A percentile compares a stretch with the other conserved stretches of the same genome.
Conservation (phyloP, 2,113 vertebrate genomes). For the Megalops atlanticus region DNA sequence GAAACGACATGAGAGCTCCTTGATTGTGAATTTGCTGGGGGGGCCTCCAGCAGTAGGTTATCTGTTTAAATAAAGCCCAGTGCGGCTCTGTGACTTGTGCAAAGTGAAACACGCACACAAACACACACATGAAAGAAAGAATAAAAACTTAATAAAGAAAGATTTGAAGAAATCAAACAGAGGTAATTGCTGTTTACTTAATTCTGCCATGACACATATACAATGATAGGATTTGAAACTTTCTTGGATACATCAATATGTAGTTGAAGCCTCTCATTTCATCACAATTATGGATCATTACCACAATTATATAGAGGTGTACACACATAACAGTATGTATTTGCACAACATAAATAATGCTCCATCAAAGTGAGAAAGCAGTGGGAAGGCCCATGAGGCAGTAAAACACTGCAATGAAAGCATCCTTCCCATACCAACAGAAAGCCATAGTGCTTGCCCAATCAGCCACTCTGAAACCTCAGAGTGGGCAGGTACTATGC, state of each 20-base stretch:
- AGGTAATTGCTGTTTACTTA: not conserved
- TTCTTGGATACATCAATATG: too few relatives aligned
- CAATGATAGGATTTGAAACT: not conserved
- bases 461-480: conserved; percentile 2
- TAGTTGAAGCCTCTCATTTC: not conserved
- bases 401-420: not conserved
- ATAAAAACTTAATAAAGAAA: not conserved
- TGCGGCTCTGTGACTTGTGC: conserved; percentile 48
- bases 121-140: not conserved
- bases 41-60: conserved; percentile 66
- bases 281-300: not conserved
- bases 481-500: not conserved
- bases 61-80: conserved; percentile 69
- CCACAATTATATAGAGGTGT: not conserved
- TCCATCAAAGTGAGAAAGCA: not conserved
- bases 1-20: conserved; percentile 51
- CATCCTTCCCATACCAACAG: not conserved
- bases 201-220: not conserved
- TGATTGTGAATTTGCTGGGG: conserved; percentile 53
- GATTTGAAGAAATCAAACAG: not conserved
- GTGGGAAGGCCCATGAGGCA: not conserved
- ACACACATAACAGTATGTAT: conserved; percentile 1
- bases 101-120: conserved; percentile 45
- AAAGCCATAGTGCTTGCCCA: not conserved
- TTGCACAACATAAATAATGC: conserved; percentile 9